Evolutionary conservation across 2,888 invertebrate genomes (phyloP), one percentile per base, ranked within the genome.

Genomic region (Apeira syringaria): DNA sequence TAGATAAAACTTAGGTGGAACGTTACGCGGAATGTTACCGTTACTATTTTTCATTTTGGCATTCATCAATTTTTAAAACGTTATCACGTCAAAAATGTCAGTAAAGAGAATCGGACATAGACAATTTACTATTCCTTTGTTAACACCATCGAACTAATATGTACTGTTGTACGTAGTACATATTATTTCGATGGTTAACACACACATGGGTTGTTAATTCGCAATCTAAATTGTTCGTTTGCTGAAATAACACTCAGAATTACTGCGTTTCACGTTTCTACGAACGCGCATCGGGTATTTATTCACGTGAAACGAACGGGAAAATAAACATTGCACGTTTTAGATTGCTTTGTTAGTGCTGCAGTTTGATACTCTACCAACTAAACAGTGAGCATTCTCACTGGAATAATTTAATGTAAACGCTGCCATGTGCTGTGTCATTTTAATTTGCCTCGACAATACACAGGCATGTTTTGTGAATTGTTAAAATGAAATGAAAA

Each of bases 301-400:
- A 38, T 46, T 50, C 49, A 55, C 53, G 39, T 48, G 52, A 26
- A 22, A 31, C 17, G 24, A 25, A 41, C 37, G 38, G 33, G 28
- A 50, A 61, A 56, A 65, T 51, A 65, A 60, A 61, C 60, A 47
- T 37, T 59, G 52, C 52, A 56, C 50, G 54, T 48, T 57, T 59
- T 50, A 56, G 55, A 58, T 57, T 47, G 50, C 49, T 52, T 41
- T 47, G 46, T 33, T 52, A 52, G 44, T 43, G 24, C 47, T 35
- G 2, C 37, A 13, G 12, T 7, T 20, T 20, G 7, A 20, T 20
- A 6, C 20, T 20, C 20, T 20, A 11, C 11, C 4, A 3, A 9
- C 5, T 10, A 4, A 20, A 1, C 30, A 12, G 27, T 27, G 15
- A 9, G 28, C 8, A 28, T 3, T n/a, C 30, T 15, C 1, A 26